A percentile compares a stretch with the other conserved stretches of the same genome.
Conservation (phyloP, 2,797 vertebrate genomes). For the Oryzias dopingdopingensis region DNA sequence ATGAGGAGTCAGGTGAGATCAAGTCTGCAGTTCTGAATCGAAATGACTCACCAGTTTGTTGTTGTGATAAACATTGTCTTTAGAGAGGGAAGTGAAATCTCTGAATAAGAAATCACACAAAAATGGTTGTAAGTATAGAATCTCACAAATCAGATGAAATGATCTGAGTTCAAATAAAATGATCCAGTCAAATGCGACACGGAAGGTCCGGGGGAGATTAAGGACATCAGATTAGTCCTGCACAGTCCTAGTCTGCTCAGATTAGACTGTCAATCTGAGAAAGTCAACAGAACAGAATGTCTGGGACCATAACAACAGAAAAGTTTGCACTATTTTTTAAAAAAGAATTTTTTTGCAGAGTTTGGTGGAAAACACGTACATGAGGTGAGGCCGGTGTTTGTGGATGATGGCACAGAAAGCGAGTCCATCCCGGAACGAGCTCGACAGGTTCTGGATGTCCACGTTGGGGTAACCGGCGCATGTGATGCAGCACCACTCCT, state of each 20-base stretch:
- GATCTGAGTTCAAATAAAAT: background rate
- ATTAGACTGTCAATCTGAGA: conserved; percentile 31
- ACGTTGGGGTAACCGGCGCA: conserved; percentile 79
- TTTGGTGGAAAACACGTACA: conserved; percentile 75
- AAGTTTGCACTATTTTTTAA: too few species aligned
- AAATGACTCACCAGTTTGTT: conserved; percentile 86
- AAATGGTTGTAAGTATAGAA: background rate
- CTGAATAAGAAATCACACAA: conserved; percentile 61
- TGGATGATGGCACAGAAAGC: conserved; percentile 90
- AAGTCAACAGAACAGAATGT: background rate
- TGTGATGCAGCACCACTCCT: conserved; percentile 79
- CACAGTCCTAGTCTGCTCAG: conserved; percentile 16
- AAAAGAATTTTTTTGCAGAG: too few species aligned
- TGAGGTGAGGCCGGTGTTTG: conserved; percentile 83
- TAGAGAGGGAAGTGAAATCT: conserved; percentile 88
- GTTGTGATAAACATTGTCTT: conserved; percentile 86
- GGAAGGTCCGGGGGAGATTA: conserved; percentile 36
- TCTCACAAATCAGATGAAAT: background rate
- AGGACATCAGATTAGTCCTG: conserved; percentile 33
- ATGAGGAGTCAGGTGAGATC: too few species aligned
- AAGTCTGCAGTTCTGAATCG: background rate
- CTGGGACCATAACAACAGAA: too few species aligned
- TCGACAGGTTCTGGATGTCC: conserved; percentile 81
- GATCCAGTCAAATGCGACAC: conserved; percentile 28
- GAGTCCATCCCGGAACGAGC: conserved; percentile 85